A percentile compares a stretch with the other conserved stretches of the same genome.
Conservation (phyloP, 2,888 invertebrate species). For the Synanthedon tipuliformis region DNA sequence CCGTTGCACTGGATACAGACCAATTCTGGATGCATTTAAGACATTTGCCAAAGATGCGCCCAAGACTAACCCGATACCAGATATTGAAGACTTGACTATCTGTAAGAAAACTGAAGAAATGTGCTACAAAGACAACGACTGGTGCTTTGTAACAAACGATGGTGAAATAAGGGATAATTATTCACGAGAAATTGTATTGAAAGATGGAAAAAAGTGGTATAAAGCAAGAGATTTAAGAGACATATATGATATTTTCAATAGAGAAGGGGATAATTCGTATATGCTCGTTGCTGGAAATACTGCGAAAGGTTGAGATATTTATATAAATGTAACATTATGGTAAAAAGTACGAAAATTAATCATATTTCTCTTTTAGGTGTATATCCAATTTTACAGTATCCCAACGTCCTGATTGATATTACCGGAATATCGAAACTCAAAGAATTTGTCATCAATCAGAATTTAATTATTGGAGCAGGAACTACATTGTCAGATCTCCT, state of each 20-base stretch:
- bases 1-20: constrained; percentile 82
- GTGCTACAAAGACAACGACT: constrained; percentile 19
- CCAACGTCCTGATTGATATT: constrained; percentile 4
- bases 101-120: constrained; percentile 16
- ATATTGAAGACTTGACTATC: constrained; percentile 27
- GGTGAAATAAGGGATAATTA: constrained; percentile 18
- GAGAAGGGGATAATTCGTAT: constrained; percentile 53
- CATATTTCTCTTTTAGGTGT: constrained; percentile 1
- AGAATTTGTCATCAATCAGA: constrained; percentile 3
- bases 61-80: constrained; percentile 41
- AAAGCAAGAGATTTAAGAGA: constrained; percentile 61
- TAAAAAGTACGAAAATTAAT: too few species aligned
- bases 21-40: constrained; percentile 83
- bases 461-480: constrained; percentile 18
- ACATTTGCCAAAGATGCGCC: constrained; percentile 75
- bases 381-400: constrained; percentile 5
- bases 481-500: constrained; percentile 63
- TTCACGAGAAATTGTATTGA: constrained; percentile 31
- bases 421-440: constrained; percentile 2
- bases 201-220: constrained; percentile 57
- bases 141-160: constrained; percentile 23
- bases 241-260: constrained; percentile 61
- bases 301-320: constrained; percentile 66
- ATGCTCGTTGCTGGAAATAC: constrained; percentile 79
- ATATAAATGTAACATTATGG: neutral